phyloP scores from a whole-genome alignment of 2,113 vertebrate genomes.

The Corythoichthys haematopterus region DNA sequence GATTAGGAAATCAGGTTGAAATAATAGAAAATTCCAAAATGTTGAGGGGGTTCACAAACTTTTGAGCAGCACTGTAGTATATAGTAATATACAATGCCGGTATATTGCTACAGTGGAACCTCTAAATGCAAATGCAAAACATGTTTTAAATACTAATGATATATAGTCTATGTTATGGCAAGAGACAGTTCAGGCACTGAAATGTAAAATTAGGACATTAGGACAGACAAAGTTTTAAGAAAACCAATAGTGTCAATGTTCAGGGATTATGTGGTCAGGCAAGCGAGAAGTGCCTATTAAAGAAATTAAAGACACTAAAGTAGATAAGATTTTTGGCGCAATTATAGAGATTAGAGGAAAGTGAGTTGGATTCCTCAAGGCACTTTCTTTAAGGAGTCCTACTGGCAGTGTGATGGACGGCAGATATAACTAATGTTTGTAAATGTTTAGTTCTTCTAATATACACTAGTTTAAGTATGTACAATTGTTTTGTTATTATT shows the following conservation, averaged over 20 bases:
- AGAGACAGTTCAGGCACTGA: neutral
- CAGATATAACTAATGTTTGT: neutral
- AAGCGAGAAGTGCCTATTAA: neutral
- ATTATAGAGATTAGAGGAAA: slow-evolving; percentile 26
- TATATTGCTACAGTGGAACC: no score
- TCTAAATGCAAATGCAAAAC: no score
- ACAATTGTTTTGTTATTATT: no score
- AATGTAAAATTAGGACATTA: neutral
- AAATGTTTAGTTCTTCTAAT: neutral
- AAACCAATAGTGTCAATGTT: slow-evolving; percentile 11
- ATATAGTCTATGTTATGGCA: neutral
- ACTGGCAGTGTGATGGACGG: slow-evolving; percentile 3
- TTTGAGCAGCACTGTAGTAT: no score
- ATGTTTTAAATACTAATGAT: no score
- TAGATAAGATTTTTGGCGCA: slow-evolving; percentile 8
- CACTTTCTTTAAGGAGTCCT: slow-evolving; percentile 9
- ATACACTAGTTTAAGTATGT: no score
- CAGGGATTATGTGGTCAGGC: neutral
- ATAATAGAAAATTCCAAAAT: no score
- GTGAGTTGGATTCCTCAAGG: slow-evolving; percentile 10
- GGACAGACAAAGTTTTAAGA: neutral
- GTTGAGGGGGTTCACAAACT: no score
- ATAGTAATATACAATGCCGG: no score
- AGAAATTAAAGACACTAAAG: slow-evolving; percentile 1
- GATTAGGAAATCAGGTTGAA: no score